Percentiles rank a stretch among this genome's conserved stretches.
Conservation (phyloP, 2,888 invertebrate genomes). For the Agrypnus murinus region DNA sequence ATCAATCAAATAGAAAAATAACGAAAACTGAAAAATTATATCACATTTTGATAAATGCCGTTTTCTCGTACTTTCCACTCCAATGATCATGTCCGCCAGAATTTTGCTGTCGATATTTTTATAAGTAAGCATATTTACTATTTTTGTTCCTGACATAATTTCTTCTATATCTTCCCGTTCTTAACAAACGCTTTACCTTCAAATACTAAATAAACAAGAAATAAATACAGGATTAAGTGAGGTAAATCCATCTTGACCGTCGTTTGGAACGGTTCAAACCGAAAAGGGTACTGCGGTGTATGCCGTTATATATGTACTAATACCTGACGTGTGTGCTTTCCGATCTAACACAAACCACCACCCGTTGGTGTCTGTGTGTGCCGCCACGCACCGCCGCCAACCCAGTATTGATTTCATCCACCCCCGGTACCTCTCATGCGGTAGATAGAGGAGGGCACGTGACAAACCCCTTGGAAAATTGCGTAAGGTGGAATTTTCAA, state of each 20-base stretch:
- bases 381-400: constrained; percentile 48
- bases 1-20: constrained; percentile 22
- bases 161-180: background rate
- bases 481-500: constrained; percentile 40
- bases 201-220: no score
- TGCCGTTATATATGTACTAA: background rate
- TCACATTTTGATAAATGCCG: constrained; percentile 1
- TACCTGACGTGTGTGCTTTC: constrained; percentile 37
- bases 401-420: constrained; percentile 50
- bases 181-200: no score
- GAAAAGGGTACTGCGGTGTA: background rate
- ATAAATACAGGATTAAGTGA: no score
- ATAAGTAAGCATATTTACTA: background rate
- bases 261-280: background rate
- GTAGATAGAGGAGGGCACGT: constrained; percentile 44
- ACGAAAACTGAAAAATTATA: constrained; percentile 8
- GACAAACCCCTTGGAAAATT: constrained; percentile 36
- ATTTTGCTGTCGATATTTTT: constrained; percentile 14
- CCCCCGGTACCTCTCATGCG: constrained; percentile 37
- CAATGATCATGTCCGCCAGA: constrained; percentile 6
- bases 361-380: constrained; percentile 43
- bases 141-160: background rate
- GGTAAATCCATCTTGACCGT: no score
- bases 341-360: constrained; percentile 11
- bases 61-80: constrained; percentile 19